A percentile compares a stretch with the other conserved stretches of the same genome.
These are phyloP conservation scores for Mastacembelus armatus DNA, from an alignment of 2,797 vertebrate genomes.

Conservation along the genomic window DNA sequence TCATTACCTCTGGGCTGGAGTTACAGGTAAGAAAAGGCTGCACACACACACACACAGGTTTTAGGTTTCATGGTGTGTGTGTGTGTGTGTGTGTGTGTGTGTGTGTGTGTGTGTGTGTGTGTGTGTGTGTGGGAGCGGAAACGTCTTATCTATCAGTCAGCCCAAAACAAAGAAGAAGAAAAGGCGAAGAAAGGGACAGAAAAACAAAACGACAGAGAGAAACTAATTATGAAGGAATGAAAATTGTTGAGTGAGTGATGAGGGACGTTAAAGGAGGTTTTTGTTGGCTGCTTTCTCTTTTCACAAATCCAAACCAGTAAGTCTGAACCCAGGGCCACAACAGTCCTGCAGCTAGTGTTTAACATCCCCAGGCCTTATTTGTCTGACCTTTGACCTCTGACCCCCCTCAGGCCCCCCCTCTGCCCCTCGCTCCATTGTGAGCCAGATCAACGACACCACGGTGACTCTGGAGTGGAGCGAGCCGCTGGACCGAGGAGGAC, in stretches of 20 bases:
- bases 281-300: not conserved
- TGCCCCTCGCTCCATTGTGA: slow-evolving; percentile 82
- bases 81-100: slow-evolving; percentile 14
- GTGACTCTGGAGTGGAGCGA: slow-evolving; percentile 89
- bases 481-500: slow-evolving; percentile 84
- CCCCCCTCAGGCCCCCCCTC: slow-evolving; percentile 83
- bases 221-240: not conserved
- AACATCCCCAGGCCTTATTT: not conserved
- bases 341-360: not conserved
- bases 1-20: slow-evolving; percentile 38
- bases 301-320: not conserved
- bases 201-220: not conserved
- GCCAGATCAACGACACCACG: slow-evolving; percentile 85
- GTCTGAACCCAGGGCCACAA: not conserved
- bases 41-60: slow-evolving; percentile 1
- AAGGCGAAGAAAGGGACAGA: no score
- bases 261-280: not conserved
- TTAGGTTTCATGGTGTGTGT: slow-evolving; percentile 10
- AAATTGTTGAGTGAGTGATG: not conserved
- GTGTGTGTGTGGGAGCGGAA: slow-evolving; percentile 6
- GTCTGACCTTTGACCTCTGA: slow-evolving; percentile 34
- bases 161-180: not conserved
- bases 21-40: no score
- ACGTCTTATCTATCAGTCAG: not conserved
- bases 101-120: slow-evolving; percentile 11